These are phyloP conservation scores for Sandelia bainsii DNA, from an alignment of 2,797 vertebrate genomes.

Conservation along the genomic window DNA sequence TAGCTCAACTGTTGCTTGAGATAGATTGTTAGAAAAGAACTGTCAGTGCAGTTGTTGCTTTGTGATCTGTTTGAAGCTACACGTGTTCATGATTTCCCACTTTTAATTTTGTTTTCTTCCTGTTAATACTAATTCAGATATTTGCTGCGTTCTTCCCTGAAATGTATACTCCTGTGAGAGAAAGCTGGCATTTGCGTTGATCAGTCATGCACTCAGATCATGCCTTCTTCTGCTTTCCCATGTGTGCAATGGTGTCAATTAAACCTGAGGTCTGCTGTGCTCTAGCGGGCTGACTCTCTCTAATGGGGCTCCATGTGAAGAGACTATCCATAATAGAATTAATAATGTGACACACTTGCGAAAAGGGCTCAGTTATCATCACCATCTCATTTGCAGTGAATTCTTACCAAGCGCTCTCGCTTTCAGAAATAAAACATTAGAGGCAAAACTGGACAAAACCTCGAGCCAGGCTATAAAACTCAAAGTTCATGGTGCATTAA, in stretches of 20 bases:
- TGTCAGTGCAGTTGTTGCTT: not conserved
- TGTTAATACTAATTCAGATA: conserved; percentile 56
- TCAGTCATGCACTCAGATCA: conserved; percentile 67
- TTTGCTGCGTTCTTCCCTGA: conserved; percentile 38
- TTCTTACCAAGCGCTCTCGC: conserved; percentile 16
- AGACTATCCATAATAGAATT: conserved; percentile 72
- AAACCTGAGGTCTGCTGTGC: conserved; percentile 67
- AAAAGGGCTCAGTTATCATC: conserved; percentile 51
- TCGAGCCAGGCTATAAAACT: conserved; percentile 18
- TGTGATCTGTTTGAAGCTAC: conserved; percentile 1
- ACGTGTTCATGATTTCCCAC: not conserved
- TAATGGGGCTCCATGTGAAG: conserved; percentile 62
- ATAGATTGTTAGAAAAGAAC: not conserved
- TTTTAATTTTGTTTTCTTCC: conserved; percentile 4
- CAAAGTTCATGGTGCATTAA: conserved; percentile 43
- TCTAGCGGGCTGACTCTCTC: conserved; percentile 47
- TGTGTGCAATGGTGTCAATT: conserved; percentile 70
- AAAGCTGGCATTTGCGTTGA: conserved; percentile 64
- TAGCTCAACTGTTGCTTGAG: not conserved
- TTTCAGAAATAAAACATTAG: conserved; percentile 42
- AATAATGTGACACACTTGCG: conserved; percentile 61
- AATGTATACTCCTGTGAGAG: conserved; percentile 44
- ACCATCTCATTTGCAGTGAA: conserved; percentile 23
- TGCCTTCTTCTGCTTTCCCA: conserved; percentile 40
- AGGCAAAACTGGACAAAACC: conserved; percentile 43